Evolutionary conservation across 2,797 vertebrate genomes (phyloP), one percentile per base, ranked within the genome.

Genomic region (Scomberomorus guttatus): DNA sequence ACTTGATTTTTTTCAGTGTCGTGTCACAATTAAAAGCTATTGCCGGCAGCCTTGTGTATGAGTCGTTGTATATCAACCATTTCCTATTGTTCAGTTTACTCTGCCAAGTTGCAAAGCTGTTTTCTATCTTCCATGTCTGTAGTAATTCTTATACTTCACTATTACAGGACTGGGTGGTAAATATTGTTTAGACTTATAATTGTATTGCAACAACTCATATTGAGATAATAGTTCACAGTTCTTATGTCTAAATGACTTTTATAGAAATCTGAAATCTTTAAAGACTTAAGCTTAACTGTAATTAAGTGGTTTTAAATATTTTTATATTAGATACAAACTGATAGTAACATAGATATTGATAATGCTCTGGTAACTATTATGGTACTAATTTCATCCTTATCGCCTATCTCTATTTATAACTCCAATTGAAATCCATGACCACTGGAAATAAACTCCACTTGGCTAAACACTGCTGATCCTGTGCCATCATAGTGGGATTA

Each of bases 1-100:
- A 94, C 94, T 94, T 94, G 93, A 95, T 89, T 89, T 89, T 81
- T 90, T 79, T 72, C 86, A 87, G 85, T 93, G 88, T 90, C 84
- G 87, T 81, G 83, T 91, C 89, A 90, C 88, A 89, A 94, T 88
- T 88, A 92, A 94, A 94, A 75, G 48, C 50, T 88, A 87, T 67
- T 80, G 83, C 78, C 67, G 6, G 82, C n/a, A 4, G 7, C 34
- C 10, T 32, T 83, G 68, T 67, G 42, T 82, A 6, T 12, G 72
- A 80, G 50, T 79, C 7, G 0, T 48, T 79, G 29, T 75, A 34
- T 59, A 1, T 63, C 5, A 8, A 1, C 5, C 0, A 0, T 54
- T 56, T 24, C 0, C 2, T 44, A 37, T 6, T 50, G 25, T 29
- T 27, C 4, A 17, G 6, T 51, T 51, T 37, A n/a, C 9, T 60